These are phyloP conservation scores for Perithous albicinctus DNA, from an alignment of 2,888 invertebrate species.

Conservation along the genomic window DNA sequence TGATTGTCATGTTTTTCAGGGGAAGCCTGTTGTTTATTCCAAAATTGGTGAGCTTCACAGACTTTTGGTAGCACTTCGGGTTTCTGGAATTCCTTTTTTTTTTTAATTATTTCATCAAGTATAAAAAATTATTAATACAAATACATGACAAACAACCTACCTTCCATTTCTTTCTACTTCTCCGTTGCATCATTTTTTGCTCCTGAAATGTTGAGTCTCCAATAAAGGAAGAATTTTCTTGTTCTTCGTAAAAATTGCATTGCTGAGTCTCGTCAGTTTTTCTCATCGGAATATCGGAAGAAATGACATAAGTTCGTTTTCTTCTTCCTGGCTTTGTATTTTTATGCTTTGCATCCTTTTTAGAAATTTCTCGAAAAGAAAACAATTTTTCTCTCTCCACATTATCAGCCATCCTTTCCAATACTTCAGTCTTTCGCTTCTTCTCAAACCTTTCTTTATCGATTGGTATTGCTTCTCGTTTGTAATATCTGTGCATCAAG, in stretches of 20 bases:
- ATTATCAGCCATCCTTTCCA: neutral
- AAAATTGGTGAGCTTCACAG: neutral
- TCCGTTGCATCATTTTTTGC: neutral
- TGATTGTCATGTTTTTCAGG: neutral
- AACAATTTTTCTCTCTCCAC: neutral
- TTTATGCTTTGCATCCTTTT: neutral
- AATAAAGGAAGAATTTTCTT: constrained; percentile 2
- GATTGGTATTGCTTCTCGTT: neutral
- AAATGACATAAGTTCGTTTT: constrained; percentile 48
- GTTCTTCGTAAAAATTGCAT: constrained; percentile 2
- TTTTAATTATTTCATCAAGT: neutral
- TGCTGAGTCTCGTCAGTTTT: constrained; percentile 10
- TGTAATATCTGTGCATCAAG: neutral
- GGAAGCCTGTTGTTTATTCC: neutral
- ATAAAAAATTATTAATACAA: neutral
- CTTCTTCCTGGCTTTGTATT: neutral
- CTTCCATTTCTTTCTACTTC: constrained; percentile 6
- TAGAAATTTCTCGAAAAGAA: neutral
- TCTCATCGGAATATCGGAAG: neutral
- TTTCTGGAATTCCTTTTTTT: constrained; percentile 35
- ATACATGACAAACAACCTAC: constrained; percentile 13
- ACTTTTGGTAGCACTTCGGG: neutral
- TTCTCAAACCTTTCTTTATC: neutral
- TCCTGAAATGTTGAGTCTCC: neutral
- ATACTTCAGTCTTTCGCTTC: neutral